Evolutionary conservation across 2,797 vertebrate species (phyloP).

Genomic region (Acrossocheilus wenchowensis): DNA sequence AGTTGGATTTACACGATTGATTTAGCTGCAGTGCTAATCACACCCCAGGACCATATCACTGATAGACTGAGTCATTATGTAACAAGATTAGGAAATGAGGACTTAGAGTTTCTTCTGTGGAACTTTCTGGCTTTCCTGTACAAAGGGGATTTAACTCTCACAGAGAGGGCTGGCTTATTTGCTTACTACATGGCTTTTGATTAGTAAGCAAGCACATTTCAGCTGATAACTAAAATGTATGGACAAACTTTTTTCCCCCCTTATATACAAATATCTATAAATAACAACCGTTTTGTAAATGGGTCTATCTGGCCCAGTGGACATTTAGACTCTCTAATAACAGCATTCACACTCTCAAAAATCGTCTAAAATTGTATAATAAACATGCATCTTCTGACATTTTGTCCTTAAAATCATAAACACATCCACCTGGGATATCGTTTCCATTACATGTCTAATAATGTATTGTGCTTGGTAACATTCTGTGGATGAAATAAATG

Average conservation of each 20-base stretch:
- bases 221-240: neutral
- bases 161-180: neutral
- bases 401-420: neutral
- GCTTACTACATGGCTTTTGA: conserved; percentile 7
- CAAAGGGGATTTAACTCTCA: conserved; percentile 34
- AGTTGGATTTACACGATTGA: conserved; percentile 58
- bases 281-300: neutral
- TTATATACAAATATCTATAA: neutral
- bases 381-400: neutral
- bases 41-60: conserved; percentile 47
- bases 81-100: conserved; percentile 65
- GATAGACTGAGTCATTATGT: conserved; percentile 66
- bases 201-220: conserved; percentile 10
- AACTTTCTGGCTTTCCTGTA: conserved; percentile 59
- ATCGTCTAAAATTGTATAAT: no score
- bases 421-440: neutral
- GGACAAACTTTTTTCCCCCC: neutral
- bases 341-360: neutral
- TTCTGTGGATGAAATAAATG: neutral
- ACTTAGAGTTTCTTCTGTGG: conserved; percentile 61
- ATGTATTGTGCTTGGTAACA: neutral
- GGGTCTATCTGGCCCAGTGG: neutral
- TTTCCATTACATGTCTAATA: neutral
- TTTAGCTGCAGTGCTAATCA: conserved; percentile 67
- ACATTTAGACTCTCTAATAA: neutral